Base-by-base conservation (phyloP, 1,140 invertebrate genomes). In the Drosophila chauvacae region DNA sequence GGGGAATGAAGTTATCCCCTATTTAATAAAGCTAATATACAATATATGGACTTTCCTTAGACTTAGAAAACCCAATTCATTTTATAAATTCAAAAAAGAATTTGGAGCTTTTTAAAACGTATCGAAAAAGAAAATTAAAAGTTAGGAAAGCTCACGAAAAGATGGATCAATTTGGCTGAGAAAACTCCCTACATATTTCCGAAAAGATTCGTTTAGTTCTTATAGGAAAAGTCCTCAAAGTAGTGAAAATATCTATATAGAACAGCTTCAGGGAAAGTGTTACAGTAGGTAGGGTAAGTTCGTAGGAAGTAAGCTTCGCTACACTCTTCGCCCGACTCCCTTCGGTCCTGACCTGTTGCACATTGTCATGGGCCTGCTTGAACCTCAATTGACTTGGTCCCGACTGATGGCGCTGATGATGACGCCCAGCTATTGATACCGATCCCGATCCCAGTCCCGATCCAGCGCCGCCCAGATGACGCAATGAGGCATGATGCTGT, bases 401-500 rank as follows among this genome's bases (percentile, higher is more conserved):
- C 86, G 66, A 74, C 70, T 69, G 81, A 48, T 87, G 71, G 16
- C 70, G 72, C 28, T 58, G 74, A 51, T 81, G 74, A 73, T 83
- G 80, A 42, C 75, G 83, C 63, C 79, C 61, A 62, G 56, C 44
- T 81, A 82, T 48, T 62, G 56, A 60, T 84, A 82, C 81, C 60
- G 81, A 42, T 69, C 78, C 79, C 72, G 59, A 11, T 50, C 48
- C 41, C 39, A 41, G 39, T 16, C 39, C 77, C 80, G 42, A 63
- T 59, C 47, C 51, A 23, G 51, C 51, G 51, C 76, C 87, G 55
- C 81, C 90, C 71, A 92, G 71, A 75, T 92, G 91, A 74, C 91
- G 90, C 75, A 92, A 80, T 83, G 91, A 91, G 78, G 85, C 73
- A 83, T 92, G 90, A 87, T 78, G 83, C 68, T 68, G 81, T 33